Base-by-base conservation (phyloP, 2,888 invertebrate genomes). In the Meiosimyza platycephala region DNA sequence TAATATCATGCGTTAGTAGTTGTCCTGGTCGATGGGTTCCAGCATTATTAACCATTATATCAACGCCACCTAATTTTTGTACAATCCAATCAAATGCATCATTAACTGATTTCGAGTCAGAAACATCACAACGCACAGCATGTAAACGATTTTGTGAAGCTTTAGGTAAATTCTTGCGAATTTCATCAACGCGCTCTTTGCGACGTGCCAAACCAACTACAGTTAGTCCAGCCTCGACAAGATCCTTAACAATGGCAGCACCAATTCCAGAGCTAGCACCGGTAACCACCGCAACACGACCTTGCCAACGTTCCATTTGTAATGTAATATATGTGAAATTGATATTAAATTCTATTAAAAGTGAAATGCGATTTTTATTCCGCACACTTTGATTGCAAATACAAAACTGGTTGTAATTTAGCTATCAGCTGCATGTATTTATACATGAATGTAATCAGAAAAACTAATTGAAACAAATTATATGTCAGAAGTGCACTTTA, bases 231-330 rank as follows among this genome's bases (percentile, higher is more conserved):
- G 86, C 83, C 59, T 86, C 82, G 1, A 88, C 85, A 50, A 90
- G 82, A 71, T 87, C 86, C 75, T 83, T 79, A 6, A 85, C 85
- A 60, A 89, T 86, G 6, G 88, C 88, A 2, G 88, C 88, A 16
- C 90, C 92, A 71, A 92, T 91, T 5, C 92, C 92, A 0, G 89
- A 87, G 81, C 91, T 91, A 12, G 91, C 91, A 2, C 92, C 92
- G 0, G 91, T 92, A 65, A 92, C 91, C 16, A 92, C 88, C 0
- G 91, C 92, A 0, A 90, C 89, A 78, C 90, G 89, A 75, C 90
- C 90, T 6, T 81, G 79, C 91, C 91, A 92, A 64, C 90, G 89
- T 22, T 92, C 90, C 89, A 90, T 89, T 67, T 40, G 15, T 67
- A 11, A 28, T 9, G 7, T 5, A 52, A 28, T 28, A 28, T 28